Conservation (phyloP, 2,888 invertebrate species). For the Melieria crassipennis region DNA sequence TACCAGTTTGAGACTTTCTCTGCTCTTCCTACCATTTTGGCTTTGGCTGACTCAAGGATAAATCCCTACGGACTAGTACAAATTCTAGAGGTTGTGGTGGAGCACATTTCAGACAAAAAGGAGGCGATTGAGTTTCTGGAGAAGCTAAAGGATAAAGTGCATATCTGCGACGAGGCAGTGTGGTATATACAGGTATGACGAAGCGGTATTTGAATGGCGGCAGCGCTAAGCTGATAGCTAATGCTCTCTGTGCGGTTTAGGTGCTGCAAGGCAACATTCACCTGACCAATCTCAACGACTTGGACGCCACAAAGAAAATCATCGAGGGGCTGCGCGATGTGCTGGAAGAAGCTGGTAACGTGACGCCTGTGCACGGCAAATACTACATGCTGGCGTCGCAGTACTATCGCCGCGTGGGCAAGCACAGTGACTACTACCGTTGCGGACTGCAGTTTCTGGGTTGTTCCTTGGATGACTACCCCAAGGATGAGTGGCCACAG, state of each 20-base stretch:
- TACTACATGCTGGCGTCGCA: slow-evolving; percentile 94
- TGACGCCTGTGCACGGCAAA: slow-evolving; percentile 92
- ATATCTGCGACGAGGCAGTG: slow-evolving; percentile 83
- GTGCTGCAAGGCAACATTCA: slow-evolving; percentile 86
- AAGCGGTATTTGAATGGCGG: not conserved
- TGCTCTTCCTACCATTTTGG: slow-evolving; percentile 20
- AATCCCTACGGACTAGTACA: slow-evolving; percentile 93
- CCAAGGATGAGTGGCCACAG: slow-evolving; percentile 73
- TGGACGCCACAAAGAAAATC: slow-evolving; percentile 82
- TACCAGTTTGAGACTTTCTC: slow-evolving; percentile 16
- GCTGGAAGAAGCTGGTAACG: slow-evolving; percentile 89
- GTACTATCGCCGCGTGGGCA: slow-evolving; percentile 83
- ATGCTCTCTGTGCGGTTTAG: slow-evolving; percentile 55
- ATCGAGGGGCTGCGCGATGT: slow-evolving; percentile 87
- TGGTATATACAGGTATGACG: slow-evolving; percentile 67
- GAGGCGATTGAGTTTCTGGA: slow-evolving; percentile 89
- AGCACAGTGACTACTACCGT: slow-evolving; percentile 95
- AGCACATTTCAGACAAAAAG: slow-evolving; percentile 81
- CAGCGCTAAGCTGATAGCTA: not conserved
- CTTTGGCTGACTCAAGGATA: slow-evolving; percentile 73
- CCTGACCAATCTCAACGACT: slow-evolving; percentile 79
- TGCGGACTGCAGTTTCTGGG: slow-evolving; percentile 88
- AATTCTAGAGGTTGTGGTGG: slow-evolving; percentile 80
- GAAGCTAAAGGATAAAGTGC: slow-evolving; percentile 88
- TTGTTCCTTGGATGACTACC: slow-evolving; percentile 76